phyloP scores from a whole-genome alignment of 2,113 vertebrate genomes.

The Periophthalmus modestus region DNA sequence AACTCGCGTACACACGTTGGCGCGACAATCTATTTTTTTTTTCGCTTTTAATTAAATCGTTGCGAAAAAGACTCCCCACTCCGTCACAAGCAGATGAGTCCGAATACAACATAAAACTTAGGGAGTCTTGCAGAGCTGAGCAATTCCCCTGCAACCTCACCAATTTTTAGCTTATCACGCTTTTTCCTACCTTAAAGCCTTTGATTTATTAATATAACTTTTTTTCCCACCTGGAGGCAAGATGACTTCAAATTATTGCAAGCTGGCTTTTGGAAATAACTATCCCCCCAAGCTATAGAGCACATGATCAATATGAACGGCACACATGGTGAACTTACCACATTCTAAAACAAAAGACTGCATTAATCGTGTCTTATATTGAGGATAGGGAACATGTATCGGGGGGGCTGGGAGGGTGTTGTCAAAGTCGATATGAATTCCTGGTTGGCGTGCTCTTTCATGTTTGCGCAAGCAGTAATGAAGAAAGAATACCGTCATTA shows the following conservation, averaged over 20 bases:
- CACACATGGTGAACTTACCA: conserved; percentile 8
- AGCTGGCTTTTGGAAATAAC: conserved; percentile 47
- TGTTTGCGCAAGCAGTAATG: conserved; percentile 43
- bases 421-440: conserved; percentile 16
- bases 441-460: conserved; percentile 20
- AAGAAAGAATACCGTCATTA: conserved; percentile 45
- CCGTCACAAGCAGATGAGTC: neutral
- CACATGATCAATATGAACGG: conserved; percentile 39
- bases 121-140: neutral
- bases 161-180: neutral
- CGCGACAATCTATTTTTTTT: too few species aligned
- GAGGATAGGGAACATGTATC: conserved; percentile 17
- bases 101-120: neutral
- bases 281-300: conserved; percentile 24
- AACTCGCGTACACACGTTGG: too few species aligned
- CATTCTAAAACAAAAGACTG: conserved; percentile 13
- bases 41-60: neutral
- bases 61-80: neutral
- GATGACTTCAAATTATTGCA: conserved; percentile 42
- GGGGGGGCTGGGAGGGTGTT: neutral
- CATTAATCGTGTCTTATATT: conserved; percentile 23
- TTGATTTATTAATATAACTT: conserved; percentile 41
- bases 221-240: conserved; percentile 36
- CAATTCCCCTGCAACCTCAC: neutral
- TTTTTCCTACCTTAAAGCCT: conserved; percentile 12